These are phyloP conservation scores for Jaculus jaculus DNA, from an alignment of 2,113 vertebrate species.

Conservation along the genomic window DNA sequence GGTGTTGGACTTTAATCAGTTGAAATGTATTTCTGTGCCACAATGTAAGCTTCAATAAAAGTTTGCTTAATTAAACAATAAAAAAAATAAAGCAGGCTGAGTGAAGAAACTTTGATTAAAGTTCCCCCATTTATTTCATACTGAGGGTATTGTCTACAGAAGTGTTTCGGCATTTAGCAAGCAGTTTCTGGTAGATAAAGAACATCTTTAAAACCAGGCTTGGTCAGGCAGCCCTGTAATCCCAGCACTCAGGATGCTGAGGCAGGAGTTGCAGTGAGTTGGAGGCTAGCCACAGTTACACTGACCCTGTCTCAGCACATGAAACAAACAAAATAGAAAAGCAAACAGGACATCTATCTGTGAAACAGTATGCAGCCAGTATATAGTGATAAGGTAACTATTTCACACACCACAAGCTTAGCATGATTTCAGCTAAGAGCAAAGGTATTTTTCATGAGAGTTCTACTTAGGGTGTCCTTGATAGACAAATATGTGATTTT, in stretches of 20 bases:
- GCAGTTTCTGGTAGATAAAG: not conserved
- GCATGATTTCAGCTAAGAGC: not conserved
- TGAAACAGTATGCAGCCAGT: not conserved
- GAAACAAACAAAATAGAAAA: not conserved
- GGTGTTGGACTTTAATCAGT: too few relatives aligned
- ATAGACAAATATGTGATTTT: not conserved
- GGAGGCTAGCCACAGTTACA: not conserved
- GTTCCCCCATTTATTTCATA: not conserved
- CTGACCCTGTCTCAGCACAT: not conserved
- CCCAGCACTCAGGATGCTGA: not conserved
- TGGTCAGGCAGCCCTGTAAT: not conserved
- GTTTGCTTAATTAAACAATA: too few relatives aligned
- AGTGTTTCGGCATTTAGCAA: not conserved
- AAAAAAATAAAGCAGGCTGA: not conserved
- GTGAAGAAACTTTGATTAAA: not conserved
- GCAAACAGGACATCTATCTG: not conserved
- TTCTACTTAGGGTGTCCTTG: not conserved
- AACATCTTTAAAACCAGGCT: not conserved
- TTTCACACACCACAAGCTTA: not conserved
- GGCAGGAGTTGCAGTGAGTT: not conserved
- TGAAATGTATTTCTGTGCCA: too few relatives aligned
- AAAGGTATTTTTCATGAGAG: not conserved
- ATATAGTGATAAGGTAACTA: not conserved
- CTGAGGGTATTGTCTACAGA: not conserved
- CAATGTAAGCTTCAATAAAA: too few relatives aligned